Evolutionary conservation across 64 coral and sea anemone genomes (phyloP).

Genomic region (Porites australiensis): DNA sequence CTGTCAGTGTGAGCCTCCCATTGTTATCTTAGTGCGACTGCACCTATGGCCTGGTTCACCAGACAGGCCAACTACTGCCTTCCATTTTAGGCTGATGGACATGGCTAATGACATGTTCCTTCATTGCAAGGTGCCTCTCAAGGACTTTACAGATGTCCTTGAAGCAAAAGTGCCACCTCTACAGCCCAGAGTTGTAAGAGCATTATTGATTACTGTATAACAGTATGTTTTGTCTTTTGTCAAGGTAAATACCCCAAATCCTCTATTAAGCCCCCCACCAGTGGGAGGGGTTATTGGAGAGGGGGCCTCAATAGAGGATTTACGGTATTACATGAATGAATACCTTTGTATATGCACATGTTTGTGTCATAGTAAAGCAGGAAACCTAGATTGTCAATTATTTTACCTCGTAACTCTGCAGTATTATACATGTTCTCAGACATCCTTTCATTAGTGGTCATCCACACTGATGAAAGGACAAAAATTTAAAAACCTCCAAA

Average conservation of each 20-base stretch:
- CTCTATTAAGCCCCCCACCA: too few relatives aligned
- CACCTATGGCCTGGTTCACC: conserved; percentile 68
- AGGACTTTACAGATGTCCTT: conserved; percentile 61
- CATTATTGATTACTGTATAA: neutral
- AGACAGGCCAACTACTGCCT: conserved; percentile 52
- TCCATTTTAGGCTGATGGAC: conserved; percentile 53
- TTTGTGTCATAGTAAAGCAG: too few relatives aligned
- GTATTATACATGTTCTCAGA: too few relatives aligned
- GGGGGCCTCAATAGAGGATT: too few relatives aligned
- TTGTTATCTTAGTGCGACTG: conserved; percentile 26
- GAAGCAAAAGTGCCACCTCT: conserved; percentile 4
- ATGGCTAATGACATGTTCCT: conserved; percentile 40
- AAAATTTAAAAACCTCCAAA: too few relatives aligned
- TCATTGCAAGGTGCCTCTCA: conserved; percentile 55
- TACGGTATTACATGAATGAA: too few relatives aligned
- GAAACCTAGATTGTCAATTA: too few relatives aligned
- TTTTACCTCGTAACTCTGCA: too few relatives aligned
- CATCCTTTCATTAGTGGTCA: too few relatives aligned
- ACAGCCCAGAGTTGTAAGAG: conserved; percentile 25
- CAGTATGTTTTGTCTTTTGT: neutral
- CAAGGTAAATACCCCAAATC: neutral
- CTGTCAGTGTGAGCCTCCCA: conserved; percentile 54
- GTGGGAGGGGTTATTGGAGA: too few relatives aligned
- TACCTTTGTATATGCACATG: too few relatives aligned
- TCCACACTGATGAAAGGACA: too few relatives aligned